A percentile compares a stretch with the other conserved stretches of the same genome.
Conservation (phyloP, 2,797 vertebrate species). For the Aeoliscus strigatus region DNA sequence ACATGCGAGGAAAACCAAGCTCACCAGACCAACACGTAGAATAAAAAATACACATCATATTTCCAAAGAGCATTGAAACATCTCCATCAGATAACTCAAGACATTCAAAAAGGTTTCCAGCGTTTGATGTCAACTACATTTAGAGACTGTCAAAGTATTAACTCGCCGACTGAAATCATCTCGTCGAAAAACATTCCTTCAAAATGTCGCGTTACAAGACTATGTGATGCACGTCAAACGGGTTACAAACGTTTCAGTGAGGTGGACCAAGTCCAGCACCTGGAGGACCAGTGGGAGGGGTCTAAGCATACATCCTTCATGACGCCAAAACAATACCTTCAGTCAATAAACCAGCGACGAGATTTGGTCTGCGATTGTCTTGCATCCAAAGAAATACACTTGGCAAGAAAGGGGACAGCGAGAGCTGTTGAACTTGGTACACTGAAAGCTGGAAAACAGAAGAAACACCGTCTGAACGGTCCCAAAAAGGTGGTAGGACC, state of each 20-base stretch:
- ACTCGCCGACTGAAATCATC: slow-evolving; percentile 50
- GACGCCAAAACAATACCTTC: slow-evolving; percentile 54
- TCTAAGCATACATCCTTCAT: slow-evolving; percentile 50
- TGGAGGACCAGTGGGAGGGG: slow-evolving; percentile 41
- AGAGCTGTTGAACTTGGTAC: slow-evolving; percentile 46
- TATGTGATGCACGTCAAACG: slow-evolving; percentile 58
- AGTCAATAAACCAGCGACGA: slow-evolving; percentile 68
- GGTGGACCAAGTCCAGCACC: slow-evolving; percentile 65
- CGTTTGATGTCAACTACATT: slow-evolving; percentile 50
- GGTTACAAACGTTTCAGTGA: slow-evolving; percentile 56
- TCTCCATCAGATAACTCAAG: slow-evolving; percentile 51
- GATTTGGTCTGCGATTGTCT: slow-evolving; percentile 75
- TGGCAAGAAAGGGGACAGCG: slow-evolving; percentile 42
- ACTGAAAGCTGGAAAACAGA: slow-evolving; percentile 38
- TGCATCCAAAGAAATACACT: slow-evolving; percentile 65
- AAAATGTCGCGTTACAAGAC: slow-evolving; percentile 62
- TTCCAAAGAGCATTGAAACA: slow-evolving; percentile 51
- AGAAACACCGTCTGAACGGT: slow-evolving; percentile 34
- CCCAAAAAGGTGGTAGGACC: slow-evolving; percentile 32
- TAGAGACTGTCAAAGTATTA: slow-evolving; percentile 56
- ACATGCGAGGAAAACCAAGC: slow-evolving; percentile 56
- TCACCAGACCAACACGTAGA: slow-evolving; percentile 41
- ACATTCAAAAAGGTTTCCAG: slow-evolving; percentile 62
- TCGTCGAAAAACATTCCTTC: slow-evolving; percentile 63
- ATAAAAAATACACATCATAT: slow-evolving; percentile 37